Conservation (phyloP, 2,113 vertebrate species). For the Camarhynchus parvulus region DNA sequence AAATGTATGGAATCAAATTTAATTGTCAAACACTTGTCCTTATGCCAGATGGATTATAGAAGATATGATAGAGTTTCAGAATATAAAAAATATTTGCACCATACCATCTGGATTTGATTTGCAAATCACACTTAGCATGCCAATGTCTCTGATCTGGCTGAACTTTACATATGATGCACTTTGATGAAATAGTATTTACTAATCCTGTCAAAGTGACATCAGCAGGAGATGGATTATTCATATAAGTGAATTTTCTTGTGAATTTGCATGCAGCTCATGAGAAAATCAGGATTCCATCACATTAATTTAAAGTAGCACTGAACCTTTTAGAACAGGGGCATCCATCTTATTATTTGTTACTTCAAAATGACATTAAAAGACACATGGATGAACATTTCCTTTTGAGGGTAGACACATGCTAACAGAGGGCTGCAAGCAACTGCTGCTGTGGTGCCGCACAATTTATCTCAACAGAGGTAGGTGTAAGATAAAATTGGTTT, state of each 20-base stretch:
- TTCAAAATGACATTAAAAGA: neutral
- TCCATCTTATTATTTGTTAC: neutral
- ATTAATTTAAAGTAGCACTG: neutral
- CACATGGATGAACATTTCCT: neutral
- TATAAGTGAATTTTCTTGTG: neutral
- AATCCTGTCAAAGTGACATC: neutral
- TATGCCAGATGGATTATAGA: neutral
- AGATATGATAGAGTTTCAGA: neutral
- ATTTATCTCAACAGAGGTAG: neutral
- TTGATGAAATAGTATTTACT: neutral
- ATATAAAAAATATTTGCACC: neutral
- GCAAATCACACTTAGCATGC: neutral
- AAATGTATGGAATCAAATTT: neutral
- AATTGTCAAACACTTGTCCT: neutral
- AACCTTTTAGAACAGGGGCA: neutral
- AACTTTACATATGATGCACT: neutral
- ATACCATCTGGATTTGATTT: neutral
- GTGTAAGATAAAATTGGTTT: neutral
- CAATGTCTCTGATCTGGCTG: neutral
- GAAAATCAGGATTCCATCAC: neutral
- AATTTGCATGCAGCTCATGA: neutral
- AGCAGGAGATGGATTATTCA: neutral
- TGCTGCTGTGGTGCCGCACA: neutral
- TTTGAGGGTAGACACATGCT: neutral
- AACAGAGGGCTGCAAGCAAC: neutral